These are phyloP conservation scores for Agriopis aurantiaria DNA, from an alignment of 2,888 invertebrate genomes.

Conservation along the genomic window DNA sequence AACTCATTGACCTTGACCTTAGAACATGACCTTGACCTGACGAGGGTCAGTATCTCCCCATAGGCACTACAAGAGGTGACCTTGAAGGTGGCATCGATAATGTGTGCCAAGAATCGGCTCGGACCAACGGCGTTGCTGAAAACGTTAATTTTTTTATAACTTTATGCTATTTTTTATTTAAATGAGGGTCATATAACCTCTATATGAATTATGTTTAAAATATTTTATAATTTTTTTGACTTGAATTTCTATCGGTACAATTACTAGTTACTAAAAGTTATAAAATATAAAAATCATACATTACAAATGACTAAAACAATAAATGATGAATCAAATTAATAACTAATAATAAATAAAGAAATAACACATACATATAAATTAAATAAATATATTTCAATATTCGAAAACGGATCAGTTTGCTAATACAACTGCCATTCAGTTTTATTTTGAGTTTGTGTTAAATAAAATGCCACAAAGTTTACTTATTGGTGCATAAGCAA, in stretches of 20 bases:
- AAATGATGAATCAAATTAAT: not conserved
- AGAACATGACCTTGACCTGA: slow-evolving; percentile 62
- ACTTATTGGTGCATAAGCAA: not conserved
- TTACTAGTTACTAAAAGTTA: too few relatives aligned
- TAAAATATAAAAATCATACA: not conserved
- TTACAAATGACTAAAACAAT: not conserved
- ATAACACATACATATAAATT: slow-evolving; percentile 1
- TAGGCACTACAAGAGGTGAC: slow-evolving; percentile 76
- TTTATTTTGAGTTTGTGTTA: not conserved
- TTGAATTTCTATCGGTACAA: not conserved
- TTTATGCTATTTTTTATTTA: slow-evolving; percentile 11
- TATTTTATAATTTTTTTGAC: not conserved
- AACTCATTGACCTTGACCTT: slow-evolving; percentile 49
- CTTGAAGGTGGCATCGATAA: slow-evolving; percentile 84
- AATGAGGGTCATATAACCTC: slow-evolving; percentile 16
- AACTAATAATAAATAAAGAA: slow-evolving; percentile 10
- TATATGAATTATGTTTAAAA: not conserved
- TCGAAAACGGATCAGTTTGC: not conserved
- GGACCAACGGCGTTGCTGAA: slow-evolving; percentile 85
- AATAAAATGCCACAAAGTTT: not conserved
- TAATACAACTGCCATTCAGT: too few relatives aligned
- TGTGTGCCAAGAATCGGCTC: slow-evolving; percentile 85
- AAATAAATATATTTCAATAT: not conserved
- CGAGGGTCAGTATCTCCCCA: slow-evolving; percentile 65
- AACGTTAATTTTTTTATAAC: slow-evolving; percentile 45